A percentile compares a stretch with the other conserved stretches of the same genome.
Evolutionary conservation across 1,140 invertebrate species (phyloP).

Genomic region (Orchestia grillus): DNA sequence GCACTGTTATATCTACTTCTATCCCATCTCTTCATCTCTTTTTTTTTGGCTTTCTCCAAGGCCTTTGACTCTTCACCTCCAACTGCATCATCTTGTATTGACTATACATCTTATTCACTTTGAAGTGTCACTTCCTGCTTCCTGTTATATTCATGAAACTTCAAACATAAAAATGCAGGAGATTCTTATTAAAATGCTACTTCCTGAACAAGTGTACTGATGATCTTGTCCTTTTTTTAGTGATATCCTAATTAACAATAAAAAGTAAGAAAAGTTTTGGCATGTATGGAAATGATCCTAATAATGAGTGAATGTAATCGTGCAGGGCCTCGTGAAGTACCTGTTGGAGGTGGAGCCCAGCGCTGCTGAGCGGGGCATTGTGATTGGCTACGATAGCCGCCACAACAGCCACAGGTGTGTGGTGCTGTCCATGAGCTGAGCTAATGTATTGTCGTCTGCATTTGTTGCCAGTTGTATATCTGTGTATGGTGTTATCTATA

Average conservation of each 20-base stretch:
- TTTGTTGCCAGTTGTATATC: background rate
- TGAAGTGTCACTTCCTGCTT: too few relatives aligned
- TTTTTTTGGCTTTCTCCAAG: too few relatives aligned
- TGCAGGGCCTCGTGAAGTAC: slow-evolving; percentile 87
- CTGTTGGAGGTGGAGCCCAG: slow-evolving; percentile 74
- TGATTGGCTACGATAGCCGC: slow-evolving; percentile 95
- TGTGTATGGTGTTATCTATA: too few relatives aligned
- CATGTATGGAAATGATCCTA: background rate
- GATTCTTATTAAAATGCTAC: too few relatives aligned
- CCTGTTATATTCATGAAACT: too few relatives aligned
- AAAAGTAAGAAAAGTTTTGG: too few relatives aligned
- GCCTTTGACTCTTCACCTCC: too few relatives aligned
- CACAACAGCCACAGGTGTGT: slow-evolving; percentile 89
- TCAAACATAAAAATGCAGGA: too few relatives aligned
- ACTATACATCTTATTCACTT: too few relatives aligned
- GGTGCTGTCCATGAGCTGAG: background rate
- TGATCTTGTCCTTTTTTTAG: background rate
- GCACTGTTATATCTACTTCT: too few relatives aligned
- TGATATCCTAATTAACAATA: background rate
- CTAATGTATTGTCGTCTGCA: background rate
- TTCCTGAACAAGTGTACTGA: background rate
- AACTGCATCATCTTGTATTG: too few relatives aligned
- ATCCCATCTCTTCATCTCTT: too few relatives aligned
- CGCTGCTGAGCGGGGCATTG: slow-evolving; percentile 79
- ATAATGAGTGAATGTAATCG: background rate